Base-by-base conservation (phyloP, 2,888 invertebrate genomes). In the Abrostola triplasia region DNA sequence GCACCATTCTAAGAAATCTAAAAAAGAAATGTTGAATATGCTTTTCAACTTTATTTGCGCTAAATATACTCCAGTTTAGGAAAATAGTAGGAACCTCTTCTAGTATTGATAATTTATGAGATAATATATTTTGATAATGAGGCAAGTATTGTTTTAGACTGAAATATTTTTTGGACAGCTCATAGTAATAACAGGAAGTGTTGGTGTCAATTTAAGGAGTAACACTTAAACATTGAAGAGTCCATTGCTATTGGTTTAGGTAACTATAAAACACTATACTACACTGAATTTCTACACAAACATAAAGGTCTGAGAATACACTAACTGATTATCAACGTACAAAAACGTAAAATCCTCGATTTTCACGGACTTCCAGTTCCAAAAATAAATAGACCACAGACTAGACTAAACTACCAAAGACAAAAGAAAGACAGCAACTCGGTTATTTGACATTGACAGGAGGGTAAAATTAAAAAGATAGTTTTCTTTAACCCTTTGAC, bases 1-100 rank as follows among this genome's bases (percentile, higher is more conserved):
- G 81, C 86, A 92, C 85, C 92, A 92, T 93, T 83, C 77, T 92
- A 83, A 55, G 57, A 67, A 67, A 75, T 76, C 82, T 81, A 70
- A 67, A 82, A 76, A 78, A n/a, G n/a, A 79, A 60, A 24, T 24
- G 24, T 24, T 24, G 24, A 24, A 24, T 24, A 24, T 24, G 24
- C 24, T 24, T 24, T 24, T 24, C 24, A 24, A 24, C 4, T 24
- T 2, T 24, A 24, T 24, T 24, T 24, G 24, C 24, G 24, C 24
- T 24, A 4, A 24, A 24, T 24, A 24, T 24, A 24, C 1, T 24
- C 24, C 24, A 24, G 1, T 24, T 24, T 24, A 24, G 24, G 4
- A 24, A 24, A 24, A 1, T 24, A 24, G 24, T 24, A 4, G 4
- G 4, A 24, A 24, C 4, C 24, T 24, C 24, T 24, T 24, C 24